Conservation (phyloP, 2,797 vertebrate species). For the Phrynocephalus forsythii region DNA sequence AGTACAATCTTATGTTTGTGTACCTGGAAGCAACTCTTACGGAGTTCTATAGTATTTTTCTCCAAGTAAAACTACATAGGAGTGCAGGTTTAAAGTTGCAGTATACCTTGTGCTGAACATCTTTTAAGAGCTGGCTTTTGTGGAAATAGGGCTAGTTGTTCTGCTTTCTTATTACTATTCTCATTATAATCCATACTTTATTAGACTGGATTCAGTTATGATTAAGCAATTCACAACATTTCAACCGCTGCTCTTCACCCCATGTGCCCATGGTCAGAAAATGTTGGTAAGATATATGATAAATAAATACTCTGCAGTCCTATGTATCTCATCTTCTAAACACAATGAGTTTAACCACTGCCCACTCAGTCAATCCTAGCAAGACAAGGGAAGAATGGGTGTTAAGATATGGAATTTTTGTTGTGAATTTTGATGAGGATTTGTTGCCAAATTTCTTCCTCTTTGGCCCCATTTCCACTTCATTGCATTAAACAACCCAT, state of each 20-base stretch:
- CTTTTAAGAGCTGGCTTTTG: no score
- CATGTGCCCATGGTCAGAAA: not conserved
- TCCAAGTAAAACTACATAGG: no score
- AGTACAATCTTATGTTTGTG: no score
- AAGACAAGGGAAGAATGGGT: not conserved
- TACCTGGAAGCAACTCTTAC: no score
- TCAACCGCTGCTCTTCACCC: not conserved
- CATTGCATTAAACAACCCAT: not conserved
- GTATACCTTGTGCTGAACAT: no score
- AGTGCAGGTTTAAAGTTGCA: no score
- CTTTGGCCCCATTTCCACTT: not conserved
- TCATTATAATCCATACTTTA: not conserved
- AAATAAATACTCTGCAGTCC: not conserved
- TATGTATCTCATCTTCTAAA: not conserved
- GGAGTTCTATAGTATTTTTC: no score
- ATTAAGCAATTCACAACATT: not conserved
- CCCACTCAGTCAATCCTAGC: not conserved
- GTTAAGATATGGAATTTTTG: not conserved
- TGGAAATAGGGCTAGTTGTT: no score
- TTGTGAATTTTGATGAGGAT: not conserved
- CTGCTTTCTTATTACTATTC: no score
- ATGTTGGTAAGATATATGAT: not conserved
- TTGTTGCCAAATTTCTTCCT: not conserved
- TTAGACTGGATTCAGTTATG: not conserved
- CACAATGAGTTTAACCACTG: not conserved